These are phyloP conservation scores for Nasonia giraulti DNA, from an alignment of 1,140 invertebrate species.

Conservation along the genomic window DNA sequence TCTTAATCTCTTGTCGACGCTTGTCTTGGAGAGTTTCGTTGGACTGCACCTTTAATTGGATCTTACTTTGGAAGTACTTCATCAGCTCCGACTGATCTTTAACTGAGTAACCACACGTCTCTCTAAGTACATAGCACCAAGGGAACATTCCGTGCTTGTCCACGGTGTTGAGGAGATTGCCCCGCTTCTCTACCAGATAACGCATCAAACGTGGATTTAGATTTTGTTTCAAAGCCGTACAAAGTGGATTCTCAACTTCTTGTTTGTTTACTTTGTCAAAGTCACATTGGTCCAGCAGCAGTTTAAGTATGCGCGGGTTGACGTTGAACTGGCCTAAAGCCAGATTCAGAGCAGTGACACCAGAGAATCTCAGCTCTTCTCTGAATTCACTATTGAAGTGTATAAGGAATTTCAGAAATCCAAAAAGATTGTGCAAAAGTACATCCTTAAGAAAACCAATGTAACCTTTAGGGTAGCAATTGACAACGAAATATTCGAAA, in stretches of 20 bases:
- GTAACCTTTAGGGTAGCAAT: not conserved
- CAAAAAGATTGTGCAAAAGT: not conserved
- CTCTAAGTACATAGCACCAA: not conserved
- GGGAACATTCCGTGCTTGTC: not conserved
- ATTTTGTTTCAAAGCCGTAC: not conserved
- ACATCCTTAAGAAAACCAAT: not conserved
- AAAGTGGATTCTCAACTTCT: not conserved
- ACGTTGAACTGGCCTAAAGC: not conserved
- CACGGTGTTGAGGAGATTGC: not conserved
- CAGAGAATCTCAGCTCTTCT: not conserved
- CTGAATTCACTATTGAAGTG: too few species aligned
- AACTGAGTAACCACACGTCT: not conserved
- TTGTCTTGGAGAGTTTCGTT: not conserved
- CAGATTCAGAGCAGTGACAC: not conserved
- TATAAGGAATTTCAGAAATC: not conserved
- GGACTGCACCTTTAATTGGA: not conserved
- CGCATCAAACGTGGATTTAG: not conserved
- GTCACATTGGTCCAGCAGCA: not conserved
- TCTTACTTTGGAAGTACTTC: not conserved
- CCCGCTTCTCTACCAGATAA: not conserved
- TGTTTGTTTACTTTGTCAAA: not conserved
- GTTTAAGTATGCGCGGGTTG: not conserved
- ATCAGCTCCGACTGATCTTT: not conserved
- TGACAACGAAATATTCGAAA: not conserved
- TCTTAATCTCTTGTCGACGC: too few species aligned